A percentile compares a stretch with the other conserved stretches of the same genome.
These are phyloP conservation scores for Montipora sp. DNA, from an alignment of 64 coral and sea anemone species.

Conservation along the genomic window DNA sequence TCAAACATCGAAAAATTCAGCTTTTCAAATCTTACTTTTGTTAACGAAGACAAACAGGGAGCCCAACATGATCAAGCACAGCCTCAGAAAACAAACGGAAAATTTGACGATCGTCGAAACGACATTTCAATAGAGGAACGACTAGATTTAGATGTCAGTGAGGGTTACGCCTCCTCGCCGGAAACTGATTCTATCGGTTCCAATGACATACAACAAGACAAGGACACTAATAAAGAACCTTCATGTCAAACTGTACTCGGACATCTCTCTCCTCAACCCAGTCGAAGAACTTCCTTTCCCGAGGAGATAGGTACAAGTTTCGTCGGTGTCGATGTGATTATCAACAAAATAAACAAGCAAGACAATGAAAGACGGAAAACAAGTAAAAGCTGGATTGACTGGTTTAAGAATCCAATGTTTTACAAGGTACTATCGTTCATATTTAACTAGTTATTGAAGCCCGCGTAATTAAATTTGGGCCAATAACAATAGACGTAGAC, in stretches of 20 bases:
- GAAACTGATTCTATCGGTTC: slow-evolving; percentile 4
- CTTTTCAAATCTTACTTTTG: slow-evolving; percentile 32
- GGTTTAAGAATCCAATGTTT: slow-evolving; percentile 48
- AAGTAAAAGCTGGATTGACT: slow-evolving; percentile 20
- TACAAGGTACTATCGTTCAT: slow-evolving; percentile 16
- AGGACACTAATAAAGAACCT: neutral
- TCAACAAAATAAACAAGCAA: neutral
- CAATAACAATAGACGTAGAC: too few relatives aligned
- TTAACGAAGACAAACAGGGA: neutral
- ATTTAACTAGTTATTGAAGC: neutral
- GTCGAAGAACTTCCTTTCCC: neutral
- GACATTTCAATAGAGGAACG: slow-evolving; percentile 1
- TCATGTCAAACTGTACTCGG: neutral
- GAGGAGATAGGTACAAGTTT: neutral
- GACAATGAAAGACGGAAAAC: neutral
- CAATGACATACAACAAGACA: neutral
- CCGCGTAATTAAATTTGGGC: too few relatives aligned
- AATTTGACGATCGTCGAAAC: neutral
- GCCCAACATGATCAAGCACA: too few relatives aligned
- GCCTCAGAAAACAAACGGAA: neutral
- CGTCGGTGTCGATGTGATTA: neutral
- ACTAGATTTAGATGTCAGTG: neutral
- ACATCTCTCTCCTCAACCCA: neutral
- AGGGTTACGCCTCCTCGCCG: slow-evolving; percentile 35
- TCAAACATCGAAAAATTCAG: neutral